Percentiles rank a stretch among this genome's conserved stretches.
Conservation (phyloP, 2,113 vertebrate genomes). For the Ceuthmochares aereus region DNA sequence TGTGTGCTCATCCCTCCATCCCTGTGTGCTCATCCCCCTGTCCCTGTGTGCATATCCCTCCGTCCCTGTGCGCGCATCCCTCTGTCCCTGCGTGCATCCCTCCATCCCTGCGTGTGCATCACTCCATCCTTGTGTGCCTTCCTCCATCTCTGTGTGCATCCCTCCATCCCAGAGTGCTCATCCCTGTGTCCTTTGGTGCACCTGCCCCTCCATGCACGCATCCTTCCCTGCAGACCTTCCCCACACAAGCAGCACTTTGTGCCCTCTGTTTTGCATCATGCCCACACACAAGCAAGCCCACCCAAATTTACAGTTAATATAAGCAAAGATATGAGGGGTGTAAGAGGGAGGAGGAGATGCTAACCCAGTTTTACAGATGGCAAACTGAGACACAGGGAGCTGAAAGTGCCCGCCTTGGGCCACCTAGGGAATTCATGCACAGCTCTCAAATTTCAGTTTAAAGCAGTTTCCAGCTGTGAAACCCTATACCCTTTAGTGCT, state of each 20-base stretch:
- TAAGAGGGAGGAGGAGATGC: background rate
- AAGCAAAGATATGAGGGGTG: background rate
- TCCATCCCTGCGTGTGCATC: too few relatives aligned
- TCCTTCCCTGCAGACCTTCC: background rate
- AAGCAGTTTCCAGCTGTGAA: background rate
- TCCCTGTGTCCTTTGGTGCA: background rate
- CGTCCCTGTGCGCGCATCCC: too few relatives aligned
- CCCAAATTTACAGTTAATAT: background rate
- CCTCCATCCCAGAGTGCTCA: background rate
- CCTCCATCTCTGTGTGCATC: background rate
- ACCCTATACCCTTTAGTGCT: background rate
- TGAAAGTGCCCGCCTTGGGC: background rate
- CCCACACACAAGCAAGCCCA: background rate
- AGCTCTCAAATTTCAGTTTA: conserved; percentile 9
- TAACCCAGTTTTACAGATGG: conserved; percentile 11
- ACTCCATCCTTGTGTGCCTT: too few relatives aligned
- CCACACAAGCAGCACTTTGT: background rate
- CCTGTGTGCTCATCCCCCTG: too few relatives aligned
- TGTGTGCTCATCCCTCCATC: too few relatives aligned
- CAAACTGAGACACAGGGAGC: background rate
- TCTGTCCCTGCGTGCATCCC: background rate
- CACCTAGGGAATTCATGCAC: background rate
- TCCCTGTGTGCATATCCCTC: too few relatives aligned
- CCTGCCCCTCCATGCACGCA: background rate
- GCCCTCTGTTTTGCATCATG: background rate